Percentiles rank a stretch among this genome's conserved stretches.
phyloP scores from a whole-genome alignment of 1,140 invertebrate species.

The Hylaeus anthracinus region DNA sequence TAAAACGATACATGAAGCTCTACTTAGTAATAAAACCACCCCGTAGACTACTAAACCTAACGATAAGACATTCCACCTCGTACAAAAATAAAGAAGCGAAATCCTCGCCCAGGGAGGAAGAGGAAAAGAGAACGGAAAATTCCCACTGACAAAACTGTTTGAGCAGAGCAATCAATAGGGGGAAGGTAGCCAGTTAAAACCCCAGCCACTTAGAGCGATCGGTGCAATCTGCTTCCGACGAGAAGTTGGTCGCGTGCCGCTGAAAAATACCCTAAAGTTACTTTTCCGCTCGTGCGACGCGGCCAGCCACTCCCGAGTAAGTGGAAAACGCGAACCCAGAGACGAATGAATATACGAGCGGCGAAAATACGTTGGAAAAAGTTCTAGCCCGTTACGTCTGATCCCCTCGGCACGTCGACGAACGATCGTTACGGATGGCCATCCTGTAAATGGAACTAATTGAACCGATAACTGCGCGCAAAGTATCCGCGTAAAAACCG shows the following conservation, averaged over 20 bases:
- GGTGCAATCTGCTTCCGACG: constrained; percentile 18
- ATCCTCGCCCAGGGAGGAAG: too few relatives aligned
- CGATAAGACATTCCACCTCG: too few relatives aligned
- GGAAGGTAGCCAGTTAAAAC: too few relatives aligned
- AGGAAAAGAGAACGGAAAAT: not conserved
- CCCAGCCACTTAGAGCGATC: constrained; percentile 29
- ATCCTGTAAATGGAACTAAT: constrained; percentile 22
- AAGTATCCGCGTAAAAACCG: not conserved
- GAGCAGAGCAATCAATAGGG: not conserved
- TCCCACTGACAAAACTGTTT: constrained; percentile 15
- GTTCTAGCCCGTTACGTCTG: not conserved
- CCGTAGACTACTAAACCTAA: too few relatives aligned
- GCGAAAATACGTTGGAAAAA: constrained; percentile 24
- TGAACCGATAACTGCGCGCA: not conserved
- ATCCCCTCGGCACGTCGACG: not conserved
- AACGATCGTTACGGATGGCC: constrained; percentile 18
- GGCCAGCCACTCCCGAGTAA: not conserved
- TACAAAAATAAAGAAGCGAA: too few relatives aligned
- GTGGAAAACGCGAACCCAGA: not conserved
- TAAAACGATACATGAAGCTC: too few relatives aligned
- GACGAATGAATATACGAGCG: constrained; percentile 21
- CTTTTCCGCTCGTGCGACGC: not conserved
- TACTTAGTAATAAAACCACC: too few relatives aligned
- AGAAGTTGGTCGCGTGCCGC: constrained; percentile 22
- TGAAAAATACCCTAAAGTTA: constrained; percentile 37